Conservation (phyloP, 2,888 invertebrate species). For the Spodoptera littoralis region DNA sequence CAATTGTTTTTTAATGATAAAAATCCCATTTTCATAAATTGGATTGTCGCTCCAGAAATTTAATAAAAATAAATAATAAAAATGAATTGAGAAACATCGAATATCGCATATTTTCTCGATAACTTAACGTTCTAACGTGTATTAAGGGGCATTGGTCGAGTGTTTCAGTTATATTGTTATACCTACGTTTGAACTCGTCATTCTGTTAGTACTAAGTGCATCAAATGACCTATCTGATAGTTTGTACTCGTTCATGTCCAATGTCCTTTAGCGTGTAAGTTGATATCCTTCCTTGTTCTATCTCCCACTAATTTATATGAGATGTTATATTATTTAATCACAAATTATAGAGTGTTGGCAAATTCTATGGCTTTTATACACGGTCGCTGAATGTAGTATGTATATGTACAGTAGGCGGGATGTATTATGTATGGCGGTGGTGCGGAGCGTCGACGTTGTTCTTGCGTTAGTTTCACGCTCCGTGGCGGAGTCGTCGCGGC, state of each 20-base stretch:
- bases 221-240: slow-evolving; percentile 38
- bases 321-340: slow-evolving; percentile 69
- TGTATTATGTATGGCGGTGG: slow-evolving; percentile 72
- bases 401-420: slow-evolving; percentile 80
- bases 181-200: slow-evolving; percentile 35
- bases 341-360: slow-evolving; percentile 77
- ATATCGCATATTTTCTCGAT: slow-evolving; percentile 61
- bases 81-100: slow-evolving; percentile 66
- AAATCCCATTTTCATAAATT: slow-evolving; percentile 71
- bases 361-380: slow-evolving; percentile 80
- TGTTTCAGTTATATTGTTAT: slow-evolving; percentile 36
- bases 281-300: slow-evolving; percentile 56
- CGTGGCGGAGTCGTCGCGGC: background rate
- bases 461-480: slow-evolving; percentile 13
- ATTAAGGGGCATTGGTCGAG: slow-evolving; percentile 54
- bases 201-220: slow-evolving; percentile 45
- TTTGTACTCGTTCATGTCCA: slow-evolving; percentile 54
- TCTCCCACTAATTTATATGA: slow-evolving; percentile 60
- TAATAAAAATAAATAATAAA: slow-evolving; percentile 19
- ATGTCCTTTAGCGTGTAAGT: slow-evolving; percentile 62
- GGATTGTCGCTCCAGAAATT: slow-evolving; percentile 68
- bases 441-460: slow-evolving; percentile 38
- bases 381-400: slow-evolving; percentile 81
- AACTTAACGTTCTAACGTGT: slow-evolving; percentile 34
- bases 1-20: slow-evolving; percentile 70